Conservation (phyloP, 37 sponge, comb jelly and placozoan species). For the Chondrosia reniformis region DNA sequence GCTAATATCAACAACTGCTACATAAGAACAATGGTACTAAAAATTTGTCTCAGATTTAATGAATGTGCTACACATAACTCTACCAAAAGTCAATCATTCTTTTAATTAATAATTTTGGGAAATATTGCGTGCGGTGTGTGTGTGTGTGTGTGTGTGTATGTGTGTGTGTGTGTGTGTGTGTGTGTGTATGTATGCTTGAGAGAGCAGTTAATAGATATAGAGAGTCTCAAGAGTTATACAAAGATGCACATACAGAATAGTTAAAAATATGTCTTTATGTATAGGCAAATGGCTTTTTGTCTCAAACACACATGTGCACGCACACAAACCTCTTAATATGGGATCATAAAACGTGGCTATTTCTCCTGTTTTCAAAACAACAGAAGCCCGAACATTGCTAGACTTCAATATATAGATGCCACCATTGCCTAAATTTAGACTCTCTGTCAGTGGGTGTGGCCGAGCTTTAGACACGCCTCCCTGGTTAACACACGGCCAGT, state of each 20-base stretch:
- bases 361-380: slow-evolving; percentile 58
- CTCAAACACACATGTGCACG: background rate
- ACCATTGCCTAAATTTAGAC: slow-evolving; percentile 44
- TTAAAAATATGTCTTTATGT: too few relatives aligned
- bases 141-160: background rate
- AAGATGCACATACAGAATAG: too few relatives aligned
- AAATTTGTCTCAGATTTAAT: too few relatives aligned
- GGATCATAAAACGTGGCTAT: slow-evolving; percentile 83
- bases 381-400: slow-evolving; percentile 51
- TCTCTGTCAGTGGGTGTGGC: slow-evolving; percentile 60
- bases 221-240: too few relatives aligned
- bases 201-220: too few relatives aligned
- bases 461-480: background rate
- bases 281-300: too few relatives aligned
- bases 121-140: background rate
- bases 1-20: too few relatives aligned
- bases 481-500: slow-evolving; percentile 69
- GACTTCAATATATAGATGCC: slow-evolving; percentile 41
- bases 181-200: background rate
- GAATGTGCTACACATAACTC: too few relatives aligned
- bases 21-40: too few relatives aligned
- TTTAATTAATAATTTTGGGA: too few relatives aligned
- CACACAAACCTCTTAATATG: slow-evolving; percentile 52
- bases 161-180: slow-evolving; percentile 1
- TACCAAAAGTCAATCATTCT: too few relatives aligned